phyloP scores from a whole-genome alignment of 2,113 vertebrate genomes.

The Lepus americanus region DNA sequence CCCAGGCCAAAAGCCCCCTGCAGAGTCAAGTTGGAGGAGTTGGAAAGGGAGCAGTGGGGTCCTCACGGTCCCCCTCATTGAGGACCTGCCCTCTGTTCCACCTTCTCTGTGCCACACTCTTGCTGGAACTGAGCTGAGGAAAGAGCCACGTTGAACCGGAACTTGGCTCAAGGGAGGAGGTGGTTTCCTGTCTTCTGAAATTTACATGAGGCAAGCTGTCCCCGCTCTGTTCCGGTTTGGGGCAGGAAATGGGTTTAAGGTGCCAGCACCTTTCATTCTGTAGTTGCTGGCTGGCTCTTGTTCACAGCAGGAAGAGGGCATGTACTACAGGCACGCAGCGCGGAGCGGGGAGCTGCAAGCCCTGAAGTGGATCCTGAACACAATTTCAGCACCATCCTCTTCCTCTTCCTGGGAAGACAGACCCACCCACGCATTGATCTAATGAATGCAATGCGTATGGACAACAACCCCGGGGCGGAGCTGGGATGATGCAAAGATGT shows the following conservation, averaged over 20 bases:
- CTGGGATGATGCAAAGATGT: not conserved
- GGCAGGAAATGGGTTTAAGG: conserved; percentile 76
- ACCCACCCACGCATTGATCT: not conserved
- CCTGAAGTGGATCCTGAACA: not conserved
- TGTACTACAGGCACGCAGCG: not conserved
- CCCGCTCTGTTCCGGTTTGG: conserved; percentile 61
- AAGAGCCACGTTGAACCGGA: not conserved
- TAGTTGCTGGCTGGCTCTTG: conserved; percentile 52
- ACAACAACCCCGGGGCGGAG: not conserved
- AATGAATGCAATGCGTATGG: not conserved
- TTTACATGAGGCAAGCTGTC: conserved; percentile 68
- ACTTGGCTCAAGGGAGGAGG: conserved; percentile 52
- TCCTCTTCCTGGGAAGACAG: not conserved
- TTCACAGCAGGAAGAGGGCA: conserved; percentile 31
- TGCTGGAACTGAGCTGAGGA: not conserved
- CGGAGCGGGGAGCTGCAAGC: not conserved
- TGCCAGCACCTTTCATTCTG: conserved; percentile 43
- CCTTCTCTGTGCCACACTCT: not conserved
- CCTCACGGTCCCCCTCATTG: not conserved
- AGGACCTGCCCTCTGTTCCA: not conserved
- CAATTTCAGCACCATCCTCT: not conserved
- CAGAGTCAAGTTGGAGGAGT: not conserved
- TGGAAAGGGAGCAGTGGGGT: not conserved
- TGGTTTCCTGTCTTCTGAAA: conserved; percentile 59
- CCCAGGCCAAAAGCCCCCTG: not conserved